Base-by-base conservation (phyloP, 2,888 invertebrate genomes). In the Cheilosia grossa region DNA sequence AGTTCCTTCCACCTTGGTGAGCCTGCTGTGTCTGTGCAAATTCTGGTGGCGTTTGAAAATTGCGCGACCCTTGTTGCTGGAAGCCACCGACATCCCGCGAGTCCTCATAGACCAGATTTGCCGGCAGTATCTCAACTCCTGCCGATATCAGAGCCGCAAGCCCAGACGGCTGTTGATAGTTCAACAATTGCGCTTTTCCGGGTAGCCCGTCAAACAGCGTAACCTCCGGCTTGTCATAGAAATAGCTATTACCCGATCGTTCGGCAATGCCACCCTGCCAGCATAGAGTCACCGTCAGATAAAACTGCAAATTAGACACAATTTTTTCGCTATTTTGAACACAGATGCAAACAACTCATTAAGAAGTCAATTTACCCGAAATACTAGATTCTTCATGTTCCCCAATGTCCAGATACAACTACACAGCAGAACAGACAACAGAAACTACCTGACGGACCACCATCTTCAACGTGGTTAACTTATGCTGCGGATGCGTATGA, bases 351-450 rank as follows among this genome's bases (percentile, higher is more conserved):
- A 37, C 13, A 44, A 1, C 24, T 40, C 24, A 66, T 75, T 75
- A 21, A 10, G 30, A 54, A 66, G 44, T 19, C 19, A 78, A 21
- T 53, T 64, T 82, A 82, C 82, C 67, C 51, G 42, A 79, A 79
- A 82, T 56, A 63, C 63, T 44, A 63, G 53, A 66, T 59, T 73
- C 44, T 37, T 73, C 59, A 59, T 77, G 4, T 13, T 72, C 40
- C 0, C 10, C 6, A 19, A 30, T 70, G 10, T 49, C 15, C 3
- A 44, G 24, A 21, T 13, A 64, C 2, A 27, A 40, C 49, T 17
- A 19, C 59, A 21, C 9, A 40, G 37, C 42, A 58, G 21, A 21
- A 58, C 44, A 53, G 53, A 44, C 30, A 66, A 44, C 30, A 66
- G 53, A 70, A 47, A 19, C 37, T n/a, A 10, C 37, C 47, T 64